A percentile compares a stretch with the other conserved stretches of the same genome.
Evolutionary conservation across 2,113 vertebrate species (phyloP).

Genomic region (Oophaga pumilio): DNA sequence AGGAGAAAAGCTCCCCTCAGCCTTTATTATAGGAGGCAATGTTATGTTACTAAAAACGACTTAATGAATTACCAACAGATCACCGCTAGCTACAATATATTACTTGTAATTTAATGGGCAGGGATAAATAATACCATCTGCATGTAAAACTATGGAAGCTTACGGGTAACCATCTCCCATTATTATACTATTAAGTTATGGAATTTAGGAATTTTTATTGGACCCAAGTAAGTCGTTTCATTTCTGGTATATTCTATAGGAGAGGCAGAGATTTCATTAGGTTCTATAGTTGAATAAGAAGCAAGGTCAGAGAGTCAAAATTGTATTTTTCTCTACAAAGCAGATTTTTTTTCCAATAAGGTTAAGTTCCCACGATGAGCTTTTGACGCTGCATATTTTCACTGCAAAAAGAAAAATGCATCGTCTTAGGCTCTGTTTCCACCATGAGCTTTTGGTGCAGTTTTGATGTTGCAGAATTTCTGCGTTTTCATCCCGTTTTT

Average conservation of each 20-base stretch:
- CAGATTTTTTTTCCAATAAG: neutral
- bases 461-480: too few relatives aligned
- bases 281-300: neutral
- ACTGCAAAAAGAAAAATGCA: too few relatives aligned
- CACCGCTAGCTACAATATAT: neutral
- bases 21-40: constrained; percentile 26
- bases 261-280: neutral
- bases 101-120: neutral
- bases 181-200: neutral
- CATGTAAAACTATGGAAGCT: neutral
- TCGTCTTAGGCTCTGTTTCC: too few relatives aligned
- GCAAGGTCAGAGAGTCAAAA: neutral
- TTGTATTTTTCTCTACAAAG: neutral
- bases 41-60: constrained; percentile 1
- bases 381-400: too few relatives aligned
- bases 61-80: constrained; percentile 20
- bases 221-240: neutral
- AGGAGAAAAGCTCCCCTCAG: neutral
- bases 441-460: too few relatives aligned
- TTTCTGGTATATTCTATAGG: neutral
- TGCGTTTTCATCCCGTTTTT: too few relatives aligned
- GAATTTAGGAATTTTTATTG: neutral
- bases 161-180: neutral
- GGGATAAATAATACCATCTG: constrained; percentile 19
- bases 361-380: neutral